Conservation (phyloP, 2,888 invertebrate species). For the Lampropteryx suffumata region DNA sequence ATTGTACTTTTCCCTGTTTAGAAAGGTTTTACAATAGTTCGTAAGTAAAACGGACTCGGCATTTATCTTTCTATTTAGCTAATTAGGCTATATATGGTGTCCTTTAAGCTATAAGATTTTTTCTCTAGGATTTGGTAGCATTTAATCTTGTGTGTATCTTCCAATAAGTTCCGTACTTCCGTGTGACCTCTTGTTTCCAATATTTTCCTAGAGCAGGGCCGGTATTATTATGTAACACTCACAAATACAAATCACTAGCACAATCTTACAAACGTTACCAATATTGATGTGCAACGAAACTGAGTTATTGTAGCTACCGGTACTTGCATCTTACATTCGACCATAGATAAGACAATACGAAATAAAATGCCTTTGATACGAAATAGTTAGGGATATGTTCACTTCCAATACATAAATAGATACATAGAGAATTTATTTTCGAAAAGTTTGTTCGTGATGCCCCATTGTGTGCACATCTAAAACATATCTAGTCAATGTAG, state of each 20-base stretch:
- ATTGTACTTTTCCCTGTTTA: background rate
- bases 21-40: constrained; percentile 11
- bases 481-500: constrained; percentile 82
- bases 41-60: constrained; percentile 26
- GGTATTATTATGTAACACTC: constrained; percentile 31
- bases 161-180: constrained; percentile 24
- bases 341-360: constrained; percentile 82
- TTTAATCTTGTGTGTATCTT: constrained; percentile 33
- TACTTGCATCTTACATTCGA: constrained; percentile 55
- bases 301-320: constrained; percentile 41
- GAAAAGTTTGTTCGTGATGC: constrained; percentile 62
- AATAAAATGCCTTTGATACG: constrained; percentile 77
- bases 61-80: constrained; percentile 32
- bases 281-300: background rate
- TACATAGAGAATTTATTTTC: constrained; percentile 73
- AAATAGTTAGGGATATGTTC: constrained; percentile 77
- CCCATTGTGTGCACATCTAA: constrained; percentile 69
- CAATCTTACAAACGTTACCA: background rate
- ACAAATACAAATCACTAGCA: constrained; percentile 6
- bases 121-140: constrained; percentile 35
- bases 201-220: constrained; percentile 35
- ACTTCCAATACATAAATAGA: constrained; percentile 45
- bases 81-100: constrained; percentile 35
- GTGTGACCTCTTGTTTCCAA: constrained; percentile 22
- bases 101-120: constrained; percentile 30